Conservation (phyloP, 2,888 invertebrate species). For the Drosophila eohydei region DNA sequence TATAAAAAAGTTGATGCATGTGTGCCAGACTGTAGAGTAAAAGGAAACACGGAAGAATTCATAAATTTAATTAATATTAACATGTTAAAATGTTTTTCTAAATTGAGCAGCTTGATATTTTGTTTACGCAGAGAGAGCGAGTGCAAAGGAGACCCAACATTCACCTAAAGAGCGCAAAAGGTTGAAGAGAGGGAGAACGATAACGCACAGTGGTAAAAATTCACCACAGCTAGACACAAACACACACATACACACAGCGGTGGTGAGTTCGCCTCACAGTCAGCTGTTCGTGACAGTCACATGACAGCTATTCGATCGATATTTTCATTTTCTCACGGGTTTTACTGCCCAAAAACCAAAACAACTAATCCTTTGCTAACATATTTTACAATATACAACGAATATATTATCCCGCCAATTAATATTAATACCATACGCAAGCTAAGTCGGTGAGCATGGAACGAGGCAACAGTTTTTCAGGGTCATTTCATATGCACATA, state of each 20-base stretch:
- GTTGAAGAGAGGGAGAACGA: conserved; percentile 22
- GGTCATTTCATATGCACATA: conserved; percentile 56
- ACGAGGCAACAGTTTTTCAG: conserved; percentile 57
- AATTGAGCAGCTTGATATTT: conserved; percentile 48
- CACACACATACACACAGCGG: conserved; percentile 37
- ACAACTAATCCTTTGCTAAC: conserved; percentile 39
- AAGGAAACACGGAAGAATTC: conserved; percentile 14
- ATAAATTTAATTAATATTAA: conserved; percentile 37
- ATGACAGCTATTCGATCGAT: conserved; percentile 84
- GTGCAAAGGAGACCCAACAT: not conserved
- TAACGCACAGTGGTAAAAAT: conserved; percentile 9
- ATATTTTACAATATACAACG: conserved; percentile 48
- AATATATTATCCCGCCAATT: conserved; percentile 8
- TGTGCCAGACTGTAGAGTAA: not conserved
- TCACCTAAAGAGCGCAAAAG: conserved; percentile 6
- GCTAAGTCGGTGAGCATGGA: not conserved
- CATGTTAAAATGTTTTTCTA: conserved; percentile 33
- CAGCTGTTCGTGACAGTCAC: conserved; percentile 85
- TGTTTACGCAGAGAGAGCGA: conserved; percentile 65
- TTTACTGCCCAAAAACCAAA: conserved; percentile 63
- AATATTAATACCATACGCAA: not conserved
- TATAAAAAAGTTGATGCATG: conserved; percentile 3
- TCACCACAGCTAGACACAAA: conserved; percentile 49
- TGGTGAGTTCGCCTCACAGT: conserved; percentile 72
- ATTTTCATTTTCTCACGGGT: conserved; percentile 83